Conservation (phyloP, 2,797 vertebrate genomes). For the Discoglossus pictus region DNA sequence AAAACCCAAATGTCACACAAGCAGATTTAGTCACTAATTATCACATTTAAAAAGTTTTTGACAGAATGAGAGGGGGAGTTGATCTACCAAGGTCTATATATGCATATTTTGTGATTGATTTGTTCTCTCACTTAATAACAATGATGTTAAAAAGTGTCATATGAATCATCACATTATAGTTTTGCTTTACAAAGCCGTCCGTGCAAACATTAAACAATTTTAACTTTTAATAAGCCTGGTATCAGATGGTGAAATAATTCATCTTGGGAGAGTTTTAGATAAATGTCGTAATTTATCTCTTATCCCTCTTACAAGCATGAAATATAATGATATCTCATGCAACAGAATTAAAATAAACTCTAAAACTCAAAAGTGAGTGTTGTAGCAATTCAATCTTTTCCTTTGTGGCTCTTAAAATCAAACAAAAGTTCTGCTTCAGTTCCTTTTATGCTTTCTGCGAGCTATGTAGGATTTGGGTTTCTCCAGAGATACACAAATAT, state of each 20-base stretch:
- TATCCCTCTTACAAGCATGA: slow-evolving; percentile 9
- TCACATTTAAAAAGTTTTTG: background rate
- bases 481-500: slow-evolving; percentile 30
- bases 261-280: background rate
- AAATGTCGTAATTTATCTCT: slow-evolving; percentile 3
- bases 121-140: background rate
- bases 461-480: slow-evolving; percentile 16
- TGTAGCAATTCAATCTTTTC: slow-evolving; percentile 17
- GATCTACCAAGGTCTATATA: background rate
- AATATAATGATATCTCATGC: slow-evolving; percentile 16
- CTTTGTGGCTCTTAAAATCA: slow-evolving; percentile 36
- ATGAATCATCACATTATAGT: background rate
- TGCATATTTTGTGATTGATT: background rate
- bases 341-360: slow-evolving; percentile 29
- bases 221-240: background rate
- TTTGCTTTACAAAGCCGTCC: background rate
- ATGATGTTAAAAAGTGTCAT: too few species aligned
- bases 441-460: slow-evolving; percentile 31
- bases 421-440: slow-evolving; percentile 35
- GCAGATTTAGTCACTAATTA: background rate
- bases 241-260: background rate
- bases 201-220: too few species aligned
- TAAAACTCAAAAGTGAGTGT: slow-evolving; percentile 13
- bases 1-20: slow-evolving; percentile 1
- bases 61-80: background rate